Evolutionary conservation across 2,797 vertebrate genomes (phyloP), one percentile per base, ranked within the genome.

Genomic region (Phrynocephalus vlangalii): DNA sequence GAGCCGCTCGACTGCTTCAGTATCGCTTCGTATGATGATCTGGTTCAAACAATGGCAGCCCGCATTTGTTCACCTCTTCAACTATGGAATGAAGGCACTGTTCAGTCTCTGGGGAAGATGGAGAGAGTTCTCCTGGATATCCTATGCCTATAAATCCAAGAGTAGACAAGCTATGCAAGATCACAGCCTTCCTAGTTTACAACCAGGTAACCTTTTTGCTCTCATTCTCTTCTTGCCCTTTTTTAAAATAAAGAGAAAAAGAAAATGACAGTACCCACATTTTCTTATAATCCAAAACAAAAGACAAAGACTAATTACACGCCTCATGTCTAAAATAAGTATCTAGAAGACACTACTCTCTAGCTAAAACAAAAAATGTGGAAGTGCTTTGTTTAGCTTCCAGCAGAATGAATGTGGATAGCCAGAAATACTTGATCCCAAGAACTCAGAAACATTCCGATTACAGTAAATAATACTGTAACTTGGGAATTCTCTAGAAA

Each of bases 241-340:
- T 76, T 88, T 83, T 93, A 33, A 68, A 1, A n/a, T 22, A 83
- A 83, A 6, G 28, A 7, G 1, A 48, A 84, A 71, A 92, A 24
- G 33, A 92, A 93, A 93, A 92, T 79, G 0, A 92, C 86, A 86
- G 93, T 85, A 94, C 80, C 87, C 33, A 89, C 89, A 82, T 88
- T 93, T 79, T 79, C 92, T 94, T 92, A 90, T 80, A 89, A 89
- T 85, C 56, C 88, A 8, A 94, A 94, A 94, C 81, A 95, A 90
- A 94, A 84, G 77, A 3, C 71, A 28, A 82, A 83, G 81, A 44
- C 72, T 91, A 89, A 89, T 91, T 91, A 66, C 87, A 82, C 8
- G 68, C 52, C 84, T 94, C 91, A 92, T 81, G 76, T 79, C 79
- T 79, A 88, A 86, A 90, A 87, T 81, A 24, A 85, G 87, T 91